Evolutionary conservation across 1,140 invertebrate species (phyloP).

Genomic region (Papilio glaucus): DNA sequence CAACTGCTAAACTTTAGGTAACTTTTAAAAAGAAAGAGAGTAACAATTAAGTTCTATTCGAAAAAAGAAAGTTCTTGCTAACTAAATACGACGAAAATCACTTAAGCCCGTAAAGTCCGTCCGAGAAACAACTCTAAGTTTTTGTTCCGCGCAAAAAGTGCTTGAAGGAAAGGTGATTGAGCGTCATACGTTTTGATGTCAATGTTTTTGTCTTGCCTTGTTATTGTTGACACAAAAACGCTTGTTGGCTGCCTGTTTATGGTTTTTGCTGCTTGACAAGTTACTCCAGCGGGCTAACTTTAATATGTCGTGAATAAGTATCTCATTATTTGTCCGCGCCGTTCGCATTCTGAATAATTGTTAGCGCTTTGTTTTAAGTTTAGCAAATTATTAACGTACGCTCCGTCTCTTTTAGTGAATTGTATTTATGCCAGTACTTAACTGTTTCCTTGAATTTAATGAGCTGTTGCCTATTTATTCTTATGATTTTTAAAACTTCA

Average conservation of each 20-base stretch:
- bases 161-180: slow-evolving; percentile 49
- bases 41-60: slow-evolving; percentile 69
- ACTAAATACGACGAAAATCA: slow-evolving; percentile 72
- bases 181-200: slow-evolving; percentile 71
- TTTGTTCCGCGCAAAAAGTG: slow-evolving; percentile 55
- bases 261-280: slow-evolving; percentile 73
- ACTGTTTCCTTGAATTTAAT: slow-evolving; percentile 9
- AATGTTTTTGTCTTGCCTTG: slow-evolving; percentile 61
- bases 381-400: slow-evolving; percentile 17
- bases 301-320: slow-evolving; percentile 72
- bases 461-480: not conserved
- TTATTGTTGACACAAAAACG: slow-evolving; percentile 62
- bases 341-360: slow-evolving; percentile 31
- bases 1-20: slow-evolving; percentile 6
- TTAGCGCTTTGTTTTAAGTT: slow-evolving; percentile 16
- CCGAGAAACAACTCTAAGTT: slow-evolving; percentile 53
- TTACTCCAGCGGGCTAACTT: slow-evolving; percentile 56
- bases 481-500: slow-evolving; percentile 4
- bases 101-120: slow-evolving; percentile 62
- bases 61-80: slow-evolving; percentile 57
- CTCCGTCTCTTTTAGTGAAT: slow-evolving; percentile 3
- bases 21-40: slow-evolving; percentile 40
- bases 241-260: slow-evolving; percentile 58
- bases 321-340: slow-evolving; percentile 61
- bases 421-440: not conserved